Evolutionary conservation across 2,113 vertebrate genomes (phyloP), one percentile per base, ranked within the genome.

Genomic region (Octodon degus): DNA sequence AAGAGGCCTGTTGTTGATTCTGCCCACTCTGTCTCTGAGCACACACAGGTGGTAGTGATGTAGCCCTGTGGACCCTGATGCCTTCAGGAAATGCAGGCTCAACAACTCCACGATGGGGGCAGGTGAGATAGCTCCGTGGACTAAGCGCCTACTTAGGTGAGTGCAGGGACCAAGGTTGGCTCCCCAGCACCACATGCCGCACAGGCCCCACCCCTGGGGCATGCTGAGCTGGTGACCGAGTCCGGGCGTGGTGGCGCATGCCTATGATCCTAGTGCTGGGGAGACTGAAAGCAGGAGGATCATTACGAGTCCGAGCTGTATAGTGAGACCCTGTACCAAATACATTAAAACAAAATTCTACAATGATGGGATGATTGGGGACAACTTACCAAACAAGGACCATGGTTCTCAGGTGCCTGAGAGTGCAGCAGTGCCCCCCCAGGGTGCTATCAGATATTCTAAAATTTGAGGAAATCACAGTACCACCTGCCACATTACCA

Each of bases 301-400:
- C 55, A 16, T 16, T 58, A 19, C 17, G 55, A 58, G 16, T 58
- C 55, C 3, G 16, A 58, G 55, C 55, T 58, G 14, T 55, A 3
- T 55, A 55, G 53, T 17, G 53, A 55, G 53, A 55, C 16, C 55
- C 55, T 17, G 16, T 58, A 5, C 16, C 55, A 19, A 58, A 58
- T 19, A 58, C 55, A 58, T 58, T 58, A 19, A 19, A 19, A 58
- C 16, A 58, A 50, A 50, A 50, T 22, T 50, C 27, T 9, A 68
- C 19, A 62, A 34, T 2, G 62, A 34, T 14, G 1, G 30, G 27
- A 17, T 0, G 43, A 27, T 40, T 0, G 3, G 7, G 53, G 40
- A 13, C 27, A 43, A 19, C 37, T 77, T 10, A 24, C 7, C 20
- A 55, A 10, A 19, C 63, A 27, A 13, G 53, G 17, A 14, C 89